Evolutionary conservation across 2,797 vertebrate genomes (phyloP).

Genomic region (Pipistrellus kuhlii): DNA sequence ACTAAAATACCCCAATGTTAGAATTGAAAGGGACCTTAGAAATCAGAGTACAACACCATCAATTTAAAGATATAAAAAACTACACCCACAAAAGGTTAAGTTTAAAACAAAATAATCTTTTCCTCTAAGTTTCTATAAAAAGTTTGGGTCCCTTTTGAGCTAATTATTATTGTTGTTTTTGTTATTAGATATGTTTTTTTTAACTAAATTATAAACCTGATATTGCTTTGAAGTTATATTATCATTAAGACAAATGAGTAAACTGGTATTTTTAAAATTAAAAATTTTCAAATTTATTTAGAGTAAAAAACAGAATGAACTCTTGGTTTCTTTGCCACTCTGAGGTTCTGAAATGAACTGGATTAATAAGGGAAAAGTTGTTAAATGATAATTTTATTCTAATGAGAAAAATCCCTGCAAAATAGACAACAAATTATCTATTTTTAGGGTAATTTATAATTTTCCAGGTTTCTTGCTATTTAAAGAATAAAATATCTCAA

Average conservation of each 20-base stretch:
- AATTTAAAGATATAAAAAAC: conserved; percentile 24
- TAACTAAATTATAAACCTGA: conserved; percentile 51
- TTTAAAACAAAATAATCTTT: conserved; percentile 43
- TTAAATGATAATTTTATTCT: conserved; percentile 50
- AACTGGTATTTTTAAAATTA: conserved; percentile 15
- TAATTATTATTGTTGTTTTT: neutral
- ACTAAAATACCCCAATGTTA: conserved; percentile 28
- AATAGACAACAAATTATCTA: conserved; percentile 41
- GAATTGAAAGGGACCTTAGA: neutral
- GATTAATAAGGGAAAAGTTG: conserved; percentile 57
- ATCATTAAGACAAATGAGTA: conserved; percentile 40
- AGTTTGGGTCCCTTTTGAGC: neutral
- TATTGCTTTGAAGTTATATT: conserved; percentile 21
- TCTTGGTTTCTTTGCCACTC: conserved; percentile 3
- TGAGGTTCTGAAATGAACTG: conserved; percentile 25
- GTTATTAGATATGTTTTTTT: neutral
- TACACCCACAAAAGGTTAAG: neutral
- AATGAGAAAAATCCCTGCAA: conserved; percentile 60
- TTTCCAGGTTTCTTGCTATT: conserved; percentile 39
- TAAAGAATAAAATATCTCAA: conserved; percentile 23
- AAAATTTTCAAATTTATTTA: conserved; percentile 11
- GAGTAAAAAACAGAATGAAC: neutral
- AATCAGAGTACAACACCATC: neutral
- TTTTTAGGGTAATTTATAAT: conserved; percentile 30
- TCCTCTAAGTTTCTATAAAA: neutral